phyloP scores from a whole-genome alignment of 2,888 invertebrate genomes.

The Neoaliturus tenellus region DNA sequence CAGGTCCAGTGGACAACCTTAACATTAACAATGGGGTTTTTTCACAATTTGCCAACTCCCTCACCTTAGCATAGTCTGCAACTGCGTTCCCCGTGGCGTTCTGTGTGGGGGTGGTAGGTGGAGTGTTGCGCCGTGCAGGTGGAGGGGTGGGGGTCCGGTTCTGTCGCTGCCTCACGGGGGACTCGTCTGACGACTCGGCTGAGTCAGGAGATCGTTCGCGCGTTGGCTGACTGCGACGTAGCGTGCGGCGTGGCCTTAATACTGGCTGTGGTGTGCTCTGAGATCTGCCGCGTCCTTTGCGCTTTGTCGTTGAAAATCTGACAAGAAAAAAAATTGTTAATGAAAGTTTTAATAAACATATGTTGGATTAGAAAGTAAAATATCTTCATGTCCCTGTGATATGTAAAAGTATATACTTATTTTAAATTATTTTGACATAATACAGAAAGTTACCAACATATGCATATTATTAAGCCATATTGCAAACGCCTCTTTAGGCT shows the following conservation, averaged over 20 bases:
- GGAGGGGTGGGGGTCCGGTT: slow-evolving; percentile 45
- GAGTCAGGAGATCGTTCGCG: slow-evolving; percentile 21
- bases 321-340: not conserved
- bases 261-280: slow-evolving; percentile 49
- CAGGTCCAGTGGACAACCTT: too few species aligned
- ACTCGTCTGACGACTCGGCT: slow-evolving; percentile 47
- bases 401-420: too few species aligned
- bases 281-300: slow-evolving; percentile 57
- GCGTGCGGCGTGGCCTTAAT: slow-evolving; percentile 43
- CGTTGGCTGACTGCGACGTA: slow-evolving; percentile 38
- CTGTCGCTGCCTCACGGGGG: slow-evolving; percentile 30
- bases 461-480: too few species aligned
- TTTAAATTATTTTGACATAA: too few species aligned
- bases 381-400: too few species aligned
- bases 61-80: not conserved
- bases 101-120: slow-evolving; percentile 71
- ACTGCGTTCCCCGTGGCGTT: not conserved
- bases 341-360: too few species aligned
- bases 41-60: not conserved
- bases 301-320: slow-evolving; percentile 49
- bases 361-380: too few species aligned
- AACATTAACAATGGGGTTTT: too few species aligned
- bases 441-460: too few species aligned
- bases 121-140: not conserved
- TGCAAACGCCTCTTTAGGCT: too few species aligned